phyloP scores from a whole-genome alignment of 2,113 vertebrate genomes.

The Ovis canadensis region DNA sequence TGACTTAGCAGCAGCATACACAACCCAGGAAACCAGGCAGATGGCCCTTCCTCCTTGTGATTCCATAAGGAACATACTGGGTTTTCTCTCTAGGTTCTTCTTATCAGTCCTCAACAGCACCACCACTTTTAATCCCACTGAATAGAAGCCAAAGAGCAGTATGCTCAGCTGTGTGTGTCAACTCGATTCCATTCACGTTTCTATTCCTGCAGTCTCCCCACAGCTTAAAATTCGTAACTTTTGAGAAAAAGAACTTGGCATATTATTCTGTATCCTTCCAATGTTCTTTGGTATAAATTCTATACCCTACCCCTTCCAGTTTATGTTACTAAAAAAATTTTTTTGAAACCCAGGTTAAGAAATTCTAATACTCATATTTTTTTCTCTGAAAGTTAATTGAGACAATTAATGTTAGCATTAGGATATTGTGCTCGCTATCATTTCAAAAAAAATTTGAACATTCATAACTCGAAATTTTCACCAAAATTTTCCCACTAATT shows the following conservation, averaged over 20 bases:
- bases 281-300: not conserved
- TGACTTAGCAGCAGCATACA: accelerated
- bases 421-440: not conserved
- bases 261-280: not conserved
- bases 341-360: not conserved
- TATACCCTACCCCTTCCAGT: not conserved
- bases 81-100: not conserved
- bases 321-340: not conserved
- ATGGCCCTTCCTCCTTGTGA: not conserved
- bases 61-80: not conserved
- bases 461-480: not conserved
- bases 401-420: not conserved
- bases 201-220: not conserved
- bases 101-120: not conserved
- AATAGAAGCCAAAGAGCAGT: not conserved
- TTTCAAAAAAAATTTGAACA: not conserved
- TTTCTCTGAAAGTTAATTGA: not conserved
- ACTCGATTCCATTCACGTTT: not conserved
- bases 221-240: not conserved
- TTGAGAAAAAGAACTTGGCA: not conserved
- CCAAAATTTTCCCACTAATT: too few relatives aligned
- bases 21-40: not conserved
- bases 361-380: not conserved
- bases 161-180: accelerated
- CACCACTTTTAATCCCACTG: not conserved